A percentile compares a stretch with the other conserved stretches of the same genome.
phyloP scores from a whole-genome alignment of 2,113 vertebrate species.

The Proteles cristata region DNA sequence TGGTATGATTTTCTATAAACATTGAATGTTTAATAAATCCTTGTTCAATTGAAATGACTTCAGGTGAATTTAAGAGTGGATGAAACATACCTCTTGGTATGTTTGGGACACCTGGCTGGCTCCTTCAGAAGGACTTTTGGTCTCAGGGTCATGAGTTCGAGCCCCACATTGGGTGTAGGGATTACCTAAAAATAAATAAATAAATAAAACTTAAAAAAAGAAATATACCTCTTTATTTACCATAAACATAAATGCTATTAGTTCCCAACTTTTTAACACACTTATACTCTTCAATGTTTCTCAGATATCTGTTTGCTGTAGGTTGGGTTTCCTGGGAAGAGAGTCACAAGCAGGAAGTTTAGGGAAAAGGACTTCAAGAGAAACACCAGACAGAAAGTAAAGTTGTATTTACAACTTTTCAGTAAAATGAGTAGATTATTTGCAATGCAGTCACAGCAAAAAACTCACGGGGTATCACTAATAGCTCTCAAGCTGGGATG shows the following conservation, averaged over 20 bases:
- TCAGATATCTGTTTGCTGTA: background rate
- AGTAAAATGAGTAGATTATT: background rate
- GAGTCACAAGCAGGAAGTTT: background rate
- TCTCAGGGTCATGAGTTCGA: background rate
- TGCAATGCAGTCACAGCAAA: background rate
- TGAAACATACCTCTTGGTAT: background rate
- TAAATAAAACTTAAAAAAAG: background rate
- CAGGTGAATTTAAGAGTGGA: background rate
- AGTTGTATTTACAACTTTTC: background rate
- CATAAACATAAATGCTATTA: background rate
- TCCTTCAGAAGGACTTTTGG: background rate
- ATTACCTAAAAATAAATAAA: background rate
- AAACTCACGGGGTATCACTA: rapidly evolving
- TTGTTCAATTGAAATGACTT: background rate
- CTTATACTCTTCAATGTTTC: background rate
- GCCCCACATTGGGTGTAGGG: background rate
- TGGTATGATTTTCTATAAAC: background rate
- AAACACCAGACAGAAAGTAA: background rate
- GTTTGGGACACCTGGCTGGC: background rate
- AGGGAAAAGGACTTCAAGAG: background rate
- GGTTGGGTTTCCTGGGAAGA: background rate
- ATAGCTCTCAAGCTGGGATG: background rate
- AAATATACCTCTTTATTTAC: background rate
- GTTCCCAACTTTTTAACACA: background rate
- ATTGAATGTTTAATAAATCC: background rate